A percentile compares a stretch with the other conserved stretches of the same genome.
phyloP scores from a whole-genome alignment of 2,888 invertebrate genomes.

The Latrodectus elegans region DNA sequence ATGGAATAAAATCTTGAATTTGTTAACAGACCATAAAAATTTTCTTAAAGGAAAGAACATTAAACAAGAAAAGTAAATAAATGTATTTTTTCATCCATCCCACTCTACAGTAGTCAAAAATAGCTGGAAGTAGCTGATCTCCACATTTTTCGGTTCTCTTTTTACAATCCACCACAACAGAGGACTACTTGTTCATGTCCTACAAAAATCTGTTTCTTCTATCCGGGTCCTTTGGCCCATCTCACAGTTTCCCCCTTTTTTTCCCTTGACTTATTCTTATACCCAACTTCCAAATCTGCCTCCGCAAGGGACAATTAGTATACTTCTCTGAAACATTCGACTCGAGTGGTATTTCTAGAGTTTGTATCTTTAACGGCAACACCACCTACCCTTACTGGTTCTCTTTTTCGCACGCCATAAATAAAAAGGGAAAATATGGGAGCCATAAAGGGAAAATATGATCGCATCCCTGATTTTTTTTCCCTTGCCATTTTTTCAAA shows the following conservation, averaged over 20 bases:
- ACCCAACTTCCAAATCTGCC: background rate
- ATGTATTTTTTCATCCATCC: background rate
- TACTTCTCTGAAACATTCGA: constrained; percentile 26
- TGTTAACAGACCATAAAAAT: no score
- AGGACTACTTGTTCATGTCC: constrained; percentile 48
- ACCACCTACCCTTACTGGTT: no score
- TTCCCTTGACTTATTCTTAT: background rate
- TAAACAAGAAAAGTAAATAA: background rate
- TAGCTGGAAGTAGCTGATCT: constrained; percentile 54
- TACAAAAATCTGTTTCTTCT: constrained; percentile 24
- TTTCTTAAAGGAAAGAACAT: background rate
- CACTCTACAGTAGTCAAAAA: constrained; percentile 19
- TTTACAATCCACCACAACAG: constrained; percentile 38
- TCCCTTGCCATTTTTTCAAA: no score
- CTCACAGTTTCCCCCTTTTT: background rate
- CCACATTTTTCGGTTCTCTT: constrained; percentile 53
- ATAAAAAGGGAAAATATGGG: no score
- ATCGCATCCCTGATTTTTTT: no score
- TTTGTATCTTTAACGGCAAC: no score
- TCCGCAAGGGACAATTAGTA: constrained; percentile 50
- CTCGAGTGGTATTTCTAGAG: constrained; percentile 1
- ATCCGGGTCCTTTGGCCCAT: background rate
- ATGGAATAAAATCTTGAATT: no score
- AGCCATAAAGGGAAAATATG: no score
- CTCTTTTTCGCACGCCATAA: no score